Conservation (phyloP, 1,140 invertebrate genomes). For the Zaprionus tsacasi region DNA sequence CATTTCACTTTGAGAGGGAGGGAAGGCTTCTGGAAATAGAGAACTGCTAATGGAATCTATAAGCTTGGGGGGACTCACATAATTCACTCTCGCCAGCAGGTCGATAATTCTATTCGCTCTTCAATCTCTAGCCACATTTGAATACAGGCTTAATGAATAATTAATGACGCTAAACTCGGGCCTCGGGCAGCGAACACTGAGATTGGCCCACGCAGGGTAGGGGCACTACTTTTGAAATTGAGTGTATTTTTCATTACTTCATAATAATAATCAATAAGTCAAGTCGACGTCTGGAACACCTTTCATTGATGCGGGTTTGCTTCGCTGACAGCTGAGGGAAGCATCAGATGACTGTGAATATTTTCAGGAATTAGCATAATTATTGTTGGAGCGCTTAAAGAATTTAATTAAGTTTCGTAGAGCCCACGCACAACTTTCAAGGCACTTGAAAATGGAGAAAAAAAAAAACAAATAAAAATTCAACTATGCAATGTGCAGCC, state of each 20-base stretch:
- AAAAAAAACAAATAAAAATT: conserved; percentile 10
- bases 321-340: conserved; percentile 40
- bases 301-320: conserved; percentile 38
- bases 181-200: conserved; percentile 23
- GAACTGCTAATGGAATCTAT: conserved; percentile 13
- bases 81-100: background rate
- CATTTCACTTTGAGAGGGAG: background rate
- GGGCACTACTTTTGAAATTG: conserved; percentile 41
- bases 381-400: conserved; percentile 48
- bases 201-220: background rate
- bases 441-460: conserved; percentile 24
- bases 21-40: too few species aligned
- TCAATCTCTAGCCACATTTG: background rate
- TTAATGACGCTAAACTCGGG: conserved; percentile 56
- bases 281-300: background rate
- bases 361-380: conserved; percentile 66
- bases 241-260: conserved; percentile 62
- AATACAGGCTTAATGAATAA: conserved; percentile 60
- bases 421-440: conserved; percentile 49
- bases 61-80: background rate
- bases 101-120: background rate
- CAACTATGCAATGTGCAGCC: conserved; percentile 54
- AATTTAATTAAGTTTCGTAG: conserved; percentile 68
- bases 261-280: conserved; percentile 61
- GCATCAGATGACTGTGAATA: conserved; percentile 62